Percentiles rank a stretch among this genome's conserved stretches.
phyloP scores from a whole-genome alignment of 2,797 vertebrate genomes.

The Gallinago stenura region DNA sequence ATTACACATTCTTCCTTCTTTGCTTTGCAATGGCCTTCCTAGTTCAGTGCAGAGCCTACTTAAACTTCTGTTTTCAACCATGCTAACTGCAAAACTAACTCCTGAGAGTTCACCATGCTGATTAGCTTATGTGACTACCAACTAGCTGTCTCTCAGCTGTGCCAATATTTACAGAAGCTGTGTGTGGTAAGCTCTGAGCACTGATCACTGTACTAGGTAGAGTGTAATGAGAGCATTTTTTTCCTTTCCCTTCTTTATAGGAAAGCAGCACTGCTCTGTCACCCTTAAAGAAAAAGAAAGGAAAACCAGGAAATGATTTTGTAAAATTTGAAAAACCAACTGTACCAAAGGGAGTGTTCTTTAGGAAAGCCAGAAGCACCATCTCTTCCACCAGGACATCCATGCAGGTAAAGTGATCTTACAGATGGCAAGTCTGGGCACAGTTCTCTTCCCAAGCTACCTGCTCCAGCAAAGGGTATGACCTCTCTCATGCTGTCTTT shows the following conservation, averaged over 20 bases:
- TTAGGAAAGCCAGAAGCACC: slow-evolving; percentile 76
- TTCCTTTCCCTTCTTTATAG: slow-evolving; percentile 45
- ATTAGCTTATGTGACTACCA: background rate
- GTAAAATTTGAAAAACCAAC: slow-evolving; percentile 76
- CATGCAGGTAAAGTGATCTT: slow-evolving; percentile 56
- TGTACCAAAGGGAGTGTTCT: slow-evolving; percentile 84
- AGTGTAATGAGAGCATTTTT: background rate
- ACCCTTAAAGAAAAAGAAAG: slow-evolving; percentile 66
- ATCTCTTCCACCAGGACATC: slow-evolving; percentile 1
- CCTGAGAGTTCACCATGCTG: background rate
- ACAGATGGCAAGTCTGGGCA: background rate
- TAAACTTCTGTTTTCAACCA: background rate
- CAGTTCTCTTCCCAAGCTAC: background rate
- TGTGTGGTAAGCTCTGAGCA: background rate
- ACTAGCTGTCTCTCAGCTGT: background rate
- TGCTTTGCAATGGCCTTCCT: background rate
- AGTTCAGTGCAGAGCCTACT: background rate
- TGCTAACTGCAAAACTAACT: background rate
- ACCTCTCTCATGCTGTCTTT: background rate
- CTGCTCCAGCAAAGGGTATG: background rate
- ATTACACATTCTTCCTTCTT: background rate
- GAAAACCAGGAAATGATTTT: slow-evolving; percentile 58
- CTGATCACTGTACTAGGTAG: background rate
- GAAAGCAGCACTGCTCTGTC: background rate
- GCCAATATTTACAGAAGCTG: background rate